Base-by-base conservation (phyloP, 2,888 invertebrate genomes). In the Mesodorylaimus sp. region DNA sequence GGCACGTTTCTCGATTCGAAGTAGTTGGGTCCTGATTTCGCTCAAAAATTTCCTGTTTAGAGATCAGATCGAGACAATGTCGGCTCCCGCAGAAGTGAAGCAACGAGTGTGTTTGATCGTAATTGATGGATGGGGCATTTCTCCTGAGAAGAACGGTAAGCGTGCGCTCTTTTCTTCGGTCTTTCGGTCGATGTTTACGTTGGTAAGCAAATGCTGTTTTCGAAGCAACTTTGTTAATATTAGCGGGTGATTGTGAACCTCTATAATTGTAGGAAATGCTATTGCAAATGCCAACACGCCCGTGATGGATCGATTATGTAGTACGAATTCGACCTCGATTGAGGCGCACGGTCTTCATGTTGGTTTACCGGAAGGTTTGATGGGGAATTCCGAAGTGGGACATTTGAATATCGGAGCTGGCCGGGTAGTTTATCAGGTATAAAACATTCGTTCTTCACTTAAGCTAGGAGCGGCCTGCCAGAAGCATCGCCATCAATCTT, bases 321-420 rank as follows among this genome's bases (percentile, higher is more conserved):
- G 60, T 24, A 60, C 60, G 10, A 61, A 66, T 50, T 64, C 62
- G 55, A 55, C 60, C 50, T 56, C 59, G 46, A 58, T 66, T 27
- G 68, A 67, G 49, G 70, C 70, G 7, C 67, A 67, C 36, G 70
- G 71, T 1, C 55, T 65, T 45, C 65, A 68, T 37, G 70, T 70
- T 37, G 70, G 70, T 21, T 60, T 70, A 37, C 70, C 68, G 1
- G 66, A 61, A 48, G 70, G 70, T 16, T 59, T 70, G n/a, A 70
- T 70, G 70, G 70, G 70, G 25, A 70, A 70, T 50, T 68, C 68
- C 19, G 70, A 70, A 60, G 70, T 71, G 23, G 70, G 70, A 19
- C 70, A 70, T 55, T 57, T 70, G 58, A 70, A 71, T 56, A 70
- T 71, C 50, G 70, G 70, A 13, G 68, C 70, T 46, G 70, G 70